Evolutionary conservation across 2,888 invertebrate species (phyloP).

Genomic region (Aphodius granarius): DNA sequence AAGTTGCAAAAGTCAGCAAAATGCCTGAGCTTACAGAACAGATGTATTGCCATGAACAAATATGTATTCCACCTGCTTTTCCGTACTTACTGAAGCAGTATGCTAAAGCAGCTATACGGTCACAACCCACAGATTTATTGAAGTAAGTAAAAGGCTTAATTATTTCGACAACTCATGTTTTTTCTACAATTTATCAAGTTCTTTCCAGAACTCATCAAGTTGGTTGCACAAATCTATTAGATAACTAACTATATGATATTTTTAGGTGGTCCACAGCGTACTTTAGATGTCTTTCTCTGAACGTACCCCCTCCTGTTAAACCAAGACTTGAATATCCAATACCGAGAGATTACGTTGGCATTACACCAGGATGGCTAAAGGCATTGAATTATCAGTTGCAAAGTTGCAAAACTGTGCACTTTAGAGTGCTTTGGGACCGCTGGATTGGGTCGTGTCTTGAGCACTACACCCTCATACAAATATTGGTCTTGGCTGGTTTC

Average conservation of each 20-base stretch:
- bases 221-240: too few relatives aligned
- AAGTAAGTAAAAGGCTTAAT: conserved; percentile 52
- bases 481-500: conserved; percentile 73
- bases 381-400: conserved; percentile 76
- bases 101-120: conserved; percentile 89
- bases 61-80: conserved; percentile 79
- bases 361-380: conserved; percentile 79
- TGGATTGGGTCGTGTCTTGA: conserved; percentile 71
- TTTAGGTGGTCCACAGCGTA: conserved; percentile 79
- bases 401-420: conserved; percentile 46
- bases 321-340: conserved; percentile 74
- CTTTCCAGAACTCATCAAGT: background rate
- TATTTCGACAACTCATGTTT: too few relatives aligned
- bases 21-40: conserved; percentile 69
- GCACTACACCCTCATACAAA: conserved; percentile 64
- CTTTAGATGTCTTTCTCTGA: conserved; percentile 76
- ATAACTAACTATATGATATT: conserved; percentile 6
- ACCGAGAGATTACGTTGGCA: conserved; percentile 68
- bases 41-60: conserved; percentile 81
- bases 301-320: conserved; percentile 81
- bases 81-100: conserved; percentile 84
- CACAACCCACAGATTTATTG: conserved; percentile 84
- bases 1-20: conserved; percentile 37
- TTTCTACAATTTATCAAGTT: too few relatives aligned
- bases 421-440: conserved; percentile 53